Base-by-base conservation (phyloP, 2,113 vertebrate genomes). In the Sceloporus tristichus region DNA sequence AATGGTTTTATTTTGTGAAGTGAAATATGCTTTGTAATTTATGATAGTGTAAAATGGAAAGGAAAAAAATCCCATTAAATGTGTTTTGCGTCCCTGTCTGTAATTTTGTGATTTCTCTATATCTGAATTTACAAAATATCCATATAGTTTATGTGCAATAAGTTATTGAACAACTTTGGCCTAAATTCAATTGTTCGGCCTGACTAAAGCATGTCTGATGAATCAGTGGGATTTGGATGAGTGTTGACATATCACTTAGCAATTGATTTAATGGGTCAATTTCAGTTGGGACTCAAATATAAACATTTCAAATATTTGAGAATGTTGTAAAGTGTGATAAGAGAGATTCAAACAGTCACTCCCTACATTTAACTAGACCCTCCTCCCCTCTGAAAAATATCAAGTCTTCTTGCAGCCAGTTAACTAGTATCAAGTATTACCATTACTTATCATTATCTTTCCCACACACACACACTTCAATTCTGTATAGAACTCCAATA, bases 1-100 rank as follows among this genome's bases (percentile, higher is more conserved):
- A 97, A 97, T 97, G 94, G 96, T 97, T 97, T 97, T 97, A 97
- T 97, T 97, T 97, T 97, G 97, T 97, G 96, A 97, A 97, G 97
- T 97, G 96, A 96, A 95, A 93, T 92, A 96, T 96, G 95, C 96
- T 97, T 97, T 97, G 97, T 97, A 97, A 97, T 95, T 97, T 97
- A 97, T 96, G 95, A 95, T 95, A 87, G 94, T 96, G 95, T 97
- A 95, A 96, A 97, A 95, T 95, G 95, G 97, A 96, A 94, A 92
- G 94, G 97, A 95, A 92, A 94, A 94, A 95, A 96, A 91, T 62
- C 90, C 90, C 94, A 96, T 97, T 97, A 97, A 96, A 95, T 95
- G 94, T 97, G 96, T 97, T 71, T 62, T 95, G 91, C 96, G 94
- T 94, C 27, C 38, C 70, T 91, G 95, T 95, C 94, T 95, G 85